phyloP scores from a whole-genome alignment of 2,888 invertebrate species.

The Gerris lacustris region DNA sequence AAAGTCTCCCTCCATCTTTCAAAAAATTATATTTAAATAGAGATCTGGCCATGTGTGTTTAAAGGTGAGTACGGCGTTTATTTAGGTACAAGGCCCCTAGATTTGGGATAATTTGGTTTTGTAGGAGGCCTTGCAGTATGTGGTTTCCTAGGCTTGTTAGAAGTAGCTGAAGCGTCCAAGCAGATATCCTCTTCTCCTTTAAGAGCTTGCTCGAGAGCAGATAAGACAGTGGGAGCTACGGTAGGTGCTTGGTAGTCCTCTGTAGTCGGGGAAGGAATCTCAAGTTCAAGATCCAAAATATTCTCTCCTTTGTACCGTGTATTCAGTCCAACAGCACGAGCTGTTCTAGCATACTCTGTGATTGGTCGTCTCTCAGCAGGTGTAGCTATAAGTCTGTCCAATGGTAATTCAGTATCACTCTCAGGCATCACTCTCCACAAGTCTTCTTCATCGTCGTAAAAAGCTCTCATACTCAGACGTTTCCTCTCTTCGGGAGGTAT shows the following conservation, averaged over 20 bases:
- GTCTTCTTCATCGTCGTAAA: conserved; percentile 72
- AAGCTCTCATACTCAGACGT: conserved; percentile 56
- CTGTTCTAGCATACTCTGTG: conserved; percentile 24
- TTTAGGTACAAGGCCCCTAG: conserved; percentile 33
- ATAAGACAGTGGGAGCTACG: conserved; percentile 59
- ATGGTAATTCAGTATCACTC: conserved; percentile 25
- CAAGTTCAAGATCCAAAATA: conserved; percentile 58
- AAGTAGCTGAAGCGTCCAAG: conserved; percentile 30
- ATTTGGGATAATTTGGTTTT: conserved; percentile 30
- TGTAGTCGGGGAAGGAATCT: conserved; percentile 64
- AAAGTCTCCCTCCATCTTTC: too few species aligned
- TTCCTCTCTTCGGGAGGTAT: conserved; percentile 71
- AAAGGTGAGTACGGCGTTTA: conserved; percentile 16
- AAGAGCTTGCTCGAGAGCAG: conserved; percentile 49
- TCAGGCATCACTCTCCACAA: conserved; percentile 48
- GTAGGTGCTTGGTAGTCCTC: conserved; percentile 58
- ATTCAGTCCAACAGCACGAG: conserved; percentile 24
- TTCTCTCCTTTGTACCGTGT: conserved; percentile 43
- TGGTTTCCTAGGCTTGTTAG: conserved; percentile 18
- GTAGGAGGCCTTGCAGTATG: conserved; percentile 20
- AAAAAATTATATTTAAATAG: too few species aligned
- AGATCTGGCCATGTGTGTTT: too few species aligned
- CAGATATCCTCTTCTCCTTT: conserved; percentile 37
- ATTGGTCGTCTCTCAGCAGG: conserved; percentile 48
- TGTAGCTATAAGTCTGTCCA: conserved; percentile 24